phyloP scores from a whole-genome alignment of 2,888 invertebrate genomes.

The Leucoptera coffeella region DNA sequence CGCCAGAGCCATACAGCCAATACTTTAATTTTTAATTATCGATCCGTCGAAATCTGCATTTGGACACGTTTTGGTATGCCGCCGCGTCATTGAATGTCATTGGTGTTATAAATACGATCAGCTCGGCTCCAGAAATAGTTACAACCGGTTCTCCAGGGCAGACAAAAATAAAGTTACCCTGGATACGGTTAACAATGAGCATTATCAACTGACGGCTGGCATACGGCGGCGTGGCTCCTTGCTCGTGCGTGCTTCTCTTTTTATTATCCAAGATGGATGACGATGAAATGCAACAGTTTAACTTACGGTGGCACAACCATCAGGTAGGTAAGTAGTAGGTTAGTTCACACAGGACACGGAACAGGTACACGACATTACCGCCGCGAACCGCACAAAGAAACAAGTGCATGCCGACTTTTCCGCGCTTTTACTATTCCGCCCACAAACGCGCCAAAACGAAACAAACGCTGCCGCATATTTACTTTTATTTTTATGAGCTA shows the following conservation, averaged over 20 bases:
- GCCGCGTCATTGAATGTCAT: conserved; percentile 51
- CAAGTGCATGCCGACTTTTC: too few species aligned
- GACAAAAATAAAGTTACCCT: conserved; percentile 52
- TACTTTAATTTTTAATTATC: background rate
- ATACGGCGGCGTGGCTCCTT: conserved; percentile 7
- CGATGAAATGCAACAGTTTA: conserved; percentile 73
- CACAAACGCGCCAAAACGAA: too few species aligned
- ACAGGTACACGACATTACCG: too few species aligned
- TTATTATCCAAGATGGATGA: conserved; percentile 38
- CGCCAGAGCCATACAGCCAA: background rate
- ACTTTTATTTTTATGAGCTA: too few species aligned
- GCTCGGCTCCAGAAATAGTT: conserved; percentile 51
- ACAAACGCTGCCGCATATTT: too few species aligned
- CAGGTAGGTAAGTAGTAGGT: conserved; percentile 61
- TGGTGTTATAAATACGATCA: conserved; percentile 54
- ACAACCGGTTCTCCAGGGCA: conserved; percentile 55
- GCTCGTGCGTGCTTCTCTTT: conserved; percentile 1
- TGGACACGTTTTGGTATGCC: conserved; percentile 53
- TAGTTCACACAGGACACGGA: conserved; percentile 23
- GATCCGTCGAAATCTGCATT: conserved; percentile 36
- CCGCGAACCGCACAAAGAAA: too few species aligned
- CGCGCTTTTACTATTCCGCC: too few species aligned
- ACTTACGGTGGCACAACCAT: conserved; percentile 81
- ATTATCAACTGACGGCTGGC: conserved; percentile 39
- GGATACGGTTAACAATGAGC: conserved; percentile 44